Conservation (phyloP, 2,888 invertebrate genomes). For the Hirtodrosophila alboralis region DNA sequence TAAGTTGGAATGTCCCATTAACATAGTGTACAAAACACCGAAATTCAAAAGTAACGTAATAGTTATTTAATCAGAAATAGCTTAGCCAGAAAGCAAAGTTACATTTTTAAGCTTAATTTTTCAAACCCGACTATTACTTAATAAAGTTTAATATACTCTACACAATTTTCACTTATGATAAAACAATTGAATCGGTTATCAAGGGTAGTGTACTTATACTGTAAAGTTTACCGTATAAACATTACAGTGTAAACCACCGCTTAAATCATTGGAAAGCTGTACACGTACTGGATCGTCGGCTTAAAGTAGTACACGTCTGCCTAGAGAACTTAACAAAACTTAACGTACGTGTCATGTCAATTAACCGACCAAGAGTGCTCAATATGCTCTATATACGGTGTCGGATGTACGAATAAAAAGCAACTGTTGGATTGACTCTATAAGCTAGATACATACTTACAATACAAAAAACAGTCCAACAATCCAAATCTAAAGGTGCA, state of each 20-base stretch:
- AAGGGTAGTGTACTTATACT: slow-evolving; percentile 47
- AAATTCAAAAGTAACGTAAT: slow-evolving; percentile 15
- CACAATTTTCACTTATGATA: no score
- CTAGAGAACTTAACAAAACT: slow-evolving; percentile 37
- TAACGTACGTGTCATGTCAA: slow-evolving; percentile 63
- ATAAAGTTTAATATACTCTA: no score
- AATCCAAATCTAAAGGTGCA: slow-evolving; percentile 58
- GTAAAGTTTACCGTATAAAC: no score
- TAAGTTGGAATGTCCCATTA: slow-evolving; percentile 53
- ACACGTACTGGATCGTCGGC: slow-evolving; percentile 64
- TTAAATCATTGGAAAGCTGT: slow-evolving; percentile 51
- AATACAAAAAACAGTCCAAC: slow-evolving; percentile 20
- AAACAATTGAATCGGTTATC: not conserved
- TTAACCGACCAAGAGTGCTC: no score
- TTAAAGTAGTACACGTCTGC: slow-evolving; percentile 74
- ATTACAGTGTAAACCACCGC: slow-evolving; percentile 39
- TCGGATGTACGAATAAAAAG: no score
- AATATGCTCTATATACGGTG: slow-evolving; percentile 60
- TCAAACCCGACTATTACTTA: no score
- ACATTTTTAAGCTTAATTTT: no score
- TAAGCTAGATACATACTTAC: no score
- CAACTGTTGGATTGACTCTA: no score
- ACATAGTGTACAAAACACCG: slow-evolving; percentile 33
- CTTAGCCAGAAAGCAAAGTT: no score
- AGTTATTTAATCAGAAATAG: no score